Percentiles rank a stretch among this genome's conserved stretches.
phyloP scores from a whole-genome alignment of 1,140 invertebrate species.

The Lordiphosa clarofinis region DNA sequence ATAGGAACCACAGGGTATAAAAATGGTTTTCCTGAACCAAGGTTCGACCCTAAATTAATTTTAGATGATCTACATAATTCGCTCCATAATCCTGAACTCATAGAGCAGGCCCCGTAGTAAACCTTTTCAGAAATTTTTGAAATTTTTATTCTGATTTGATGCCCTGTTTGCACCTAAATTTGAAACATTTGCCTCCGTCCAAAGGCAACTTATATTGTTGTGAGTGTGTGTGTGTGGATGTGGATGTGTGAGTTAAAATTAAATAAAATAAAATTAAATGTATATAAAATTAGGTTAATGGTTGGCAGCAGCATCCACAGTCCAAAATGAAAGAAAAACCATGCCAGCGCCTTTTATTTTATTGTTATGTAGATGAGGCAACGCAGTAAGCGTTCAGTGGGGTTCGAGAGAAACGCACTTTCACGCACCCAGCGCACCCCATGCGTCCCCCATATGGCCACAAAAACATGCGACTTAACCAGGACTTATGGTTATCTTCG shows the following conservation, averaged over 20 bases:
- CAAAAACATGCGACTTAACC: slow-evolving; percentile 68
- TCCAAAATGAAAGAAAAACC: slow-evolving; percentile 12
- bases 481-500: slow-evolving; percentile 79
- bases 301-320: slow-evolving; percentile 23
- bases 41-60: no score
- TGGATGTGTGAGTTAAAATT: slow-evolving; percentile 68
- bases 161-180: no score
- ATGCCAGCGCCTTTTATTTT: slow-evolving; percentile 64
- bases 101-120: no score
- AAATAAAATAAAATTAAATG: slow-evolving; percentile 77
- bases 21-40: no score
- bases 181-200: no score
- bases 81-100: no score
- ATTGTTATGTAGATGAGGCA: slow-evolving; percentile 78
- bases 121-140: no score
- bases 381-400: slow-evolving; percentile 15
- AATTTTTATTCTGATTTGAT: no score
- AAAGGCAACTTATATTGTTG: background rate
- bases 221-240: slow-evolving; percentile 8
- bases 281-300: slow-evolving; percentile 77
- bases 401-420: slow-evolving; percentile 49
- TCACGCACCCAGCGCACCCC: slow-evolving; percentile 27
- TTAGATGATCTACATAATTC: no score
- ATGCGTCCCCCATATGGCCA: slow-evolving; percentile 6
- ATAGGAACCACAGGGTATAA: no score